A percentile compares a stretch with the other conserved stretches of the same genome.
Evolutionary conservation across 2,113 vertebrate species (phyloP).

Genomic region (Calyptommatus sinebrachiatus): DNA sequence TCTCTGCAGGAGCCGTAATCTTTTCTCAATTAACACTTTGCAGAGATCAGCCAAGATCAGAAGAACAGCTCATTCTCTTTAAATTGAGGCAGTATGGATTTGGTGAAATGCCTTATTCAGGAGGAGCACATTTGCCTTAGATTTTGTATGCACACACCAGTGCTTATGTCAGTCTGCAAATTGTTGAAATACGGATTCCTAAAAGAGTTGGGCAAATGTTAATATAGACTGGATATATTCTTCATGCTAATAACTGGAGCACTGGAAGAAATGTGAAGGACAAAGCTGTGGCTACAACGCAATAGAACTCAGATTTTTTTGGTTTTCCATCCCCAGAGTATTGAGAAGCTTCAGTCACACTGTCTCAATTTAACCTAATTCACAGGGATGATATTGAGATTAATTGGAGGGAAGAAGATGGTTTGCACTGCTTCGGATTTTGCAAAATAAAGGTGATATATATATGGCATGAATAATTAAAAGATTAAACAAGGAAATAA

Average conservation of each 20-base stretch:
- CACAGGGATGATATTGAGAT: no score
- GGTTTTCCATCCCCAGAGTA: no score
- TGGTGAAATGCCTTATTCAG: conserved; percentile 17
- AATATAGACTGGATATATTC: neutral
- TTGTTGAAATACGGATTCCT: neutral
- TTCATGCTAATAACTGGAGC: neutral
- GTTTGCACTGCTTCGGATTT: no score
- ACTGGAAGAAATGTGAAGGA: neutral
- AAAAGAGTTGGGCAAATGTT: neutral
- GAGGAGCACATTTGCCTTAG: neutral
- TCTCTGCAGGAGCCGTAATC: conserved; percentile 32
- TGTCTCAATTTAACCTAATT: no score
- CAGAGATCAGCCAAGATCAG: conserved; percentile 36
- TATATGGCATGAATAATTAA: no score
- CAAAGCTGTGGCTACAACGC: no score
- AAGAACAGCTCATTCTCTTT: neutral
- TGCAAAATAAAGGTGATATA: no score
- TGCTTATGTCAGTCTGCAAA: neutral
- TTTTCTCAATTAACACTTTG: conserved; percentile 36
- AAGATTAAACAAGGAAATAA: no score
- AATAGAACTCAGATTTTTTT: no score
- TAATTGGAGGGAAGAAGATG: no score
- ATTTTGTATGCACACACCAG: neutral
- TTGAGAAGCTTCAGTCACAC: no score
- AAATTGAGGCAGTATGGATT: neutral